phyloP scores from a whole-genome alignment of 2,797 vertebrate species.

The Gambusia yucatana region DNA sequence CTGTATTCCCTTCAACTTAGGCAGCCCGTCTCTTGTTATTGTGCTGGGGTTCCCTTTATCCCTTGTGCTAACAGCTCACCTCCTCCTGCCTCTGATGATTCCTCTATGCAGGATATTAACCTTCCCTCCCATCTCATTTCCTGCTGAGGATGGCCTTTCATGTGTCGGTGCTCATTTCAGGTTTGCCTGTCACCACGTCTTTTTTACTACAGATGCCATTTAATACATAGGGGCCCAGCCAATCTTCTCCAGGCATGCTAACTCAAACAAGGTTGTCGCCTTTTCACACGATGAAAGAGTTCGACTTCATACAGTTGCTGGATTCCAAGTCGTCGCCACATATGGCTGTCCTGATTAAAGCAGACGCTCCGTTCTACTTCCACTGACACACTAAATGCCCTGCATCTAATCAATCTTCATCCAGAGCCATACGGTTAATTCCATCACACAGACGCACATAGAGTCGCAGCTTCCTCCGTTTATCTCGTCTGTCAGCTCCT shows the following conservation, averaged over 20 bases:
- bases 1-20: conserved; percentile 56
- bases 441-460: conserved; percentile 30
- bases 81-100: conserved; percentile 35
- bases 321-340: conserved; percentile 34
- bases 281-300: conserved; percentile 32
- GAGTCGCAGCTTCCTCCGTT: conserved; percentile 24
- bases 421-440: conserved; percentile 19
- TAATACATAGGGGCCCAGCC: conserved; percentile 28
- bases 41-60: conserved; percentile 55
- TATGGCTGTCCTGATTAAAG: conserved; percentile 56
- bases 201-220: conserved; percentile 49
- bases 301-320: conserved; percentile 26
- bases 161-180: conserved; percentile 69
- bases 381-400: conserved; percentile 45
- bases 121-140: conserved; percentile 77
- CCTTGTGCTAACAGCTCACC: conserved; percentile 33
- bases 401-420: conserved; percentile 57
- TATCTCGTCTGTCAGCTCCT: conserved; percentile 45
- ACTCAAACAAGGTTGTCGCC: conserved; percentile 35
- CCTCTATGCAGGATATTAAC: conserved; percentile 76
- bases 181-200: conserved; percentile 69
- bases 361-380: conserved; percentile 54
- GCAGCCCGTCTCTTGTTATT: conserved; percentile 57
- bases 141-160: conserved; percentile 75
- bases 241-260: conserved; percentile 17